Percentiles rank a stretch among this genome's conserved stretches.
Evolutionary conservation across 1,140 invertebrate species (phyloP).

Genomic region (Papilio machaon): DNA sequence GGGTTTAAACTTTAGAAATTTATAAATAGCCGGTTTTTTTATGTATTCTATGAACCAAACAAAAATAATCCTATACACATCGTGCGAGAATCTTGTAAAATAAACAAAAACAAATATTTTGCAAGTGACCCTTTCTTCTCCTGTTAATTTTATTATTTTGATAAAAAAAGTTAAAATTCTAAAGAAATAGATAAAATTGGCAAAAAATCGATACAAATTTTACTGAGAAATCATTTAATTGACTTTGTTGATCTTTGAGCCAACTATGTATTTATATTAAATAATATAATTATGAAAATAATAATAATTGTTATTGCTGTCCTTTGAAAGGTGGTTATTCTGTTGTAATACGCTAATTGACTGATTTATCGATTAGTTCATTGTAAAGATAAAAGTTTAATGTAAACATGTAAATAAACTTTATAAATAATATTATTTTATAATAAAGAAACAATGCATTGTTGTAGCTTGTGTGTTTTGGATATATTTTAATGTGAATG

Average conservation of each 20-base stretch:
- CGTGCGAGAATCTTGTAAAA: too few relatives aligned
- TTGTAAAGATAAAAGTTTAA: conserved; percentile 41
- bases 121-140: too few relatives aligned
- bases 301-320: not conserved
- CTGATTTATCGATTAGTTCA: conserved; percentile 55
- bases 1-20: too few relatives aligned
- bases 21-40: too few relatives aligned
- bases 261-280: not conserved
- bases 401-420: conserved; percentile 36
- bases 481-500: not conserved
- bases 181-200: not conserved
- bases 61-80: too few relatives aligned
- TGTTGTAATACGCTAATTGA: conserved; percentile 55
- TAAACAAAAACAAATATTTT: too few relatives aligned
- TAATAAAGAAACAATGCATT: conserved; percentile 42
- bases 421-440: conserved; percentile 47
- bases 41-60: too few relatives aligned
- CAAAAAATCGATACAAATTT: not conserved
- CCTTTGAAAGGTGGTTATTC: not conserved
- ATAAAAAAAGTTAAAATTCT: not conserved
- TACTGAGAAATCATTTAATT: not conserved
- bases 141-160: too few relatives aligned
- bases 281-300: not conserved
- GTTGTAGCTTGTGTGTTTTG: conserved; percentile 19
- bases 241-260: not conserved